A percentile compares a stretch with the other conserved stretches of the same genome.
Evolutionary conservation across 1,140 invertebrate species (phyloP).

Genomic region (Hypothenemus hampei): DNA sequence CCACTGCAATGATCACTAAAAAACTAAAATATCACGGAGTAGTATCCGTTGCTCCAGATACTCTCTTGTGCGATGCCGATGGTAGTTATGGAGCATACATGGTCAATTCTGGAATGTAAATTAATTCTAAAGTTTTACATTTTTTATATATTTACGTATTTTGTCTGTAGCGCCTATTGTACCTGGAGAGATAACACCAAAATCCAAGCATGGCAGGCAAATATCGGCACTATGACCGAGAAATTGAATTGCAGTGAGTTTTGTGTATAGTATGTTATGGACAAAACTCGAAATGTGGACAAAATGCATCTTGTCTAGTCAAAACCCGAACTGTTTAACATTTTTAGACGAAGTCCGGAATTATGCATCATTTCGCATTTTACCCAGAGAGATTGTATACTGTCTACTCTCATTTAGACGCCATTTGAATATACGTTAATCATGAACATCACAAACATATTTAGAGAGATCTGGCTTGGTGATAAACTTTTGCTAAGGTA

Average conservation of each 20-base stretch:
- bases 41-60: conserved; percentile 44
- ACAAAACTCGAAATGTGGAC: neutral
- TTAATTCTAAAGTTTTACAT: neutral
- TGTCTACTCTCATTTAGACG: too few species aligned
- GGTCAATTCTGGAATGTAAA: conserved; percentile 36
- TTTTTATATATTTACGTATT: too few species aligned
- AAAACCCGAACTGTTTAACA: too few species aligned
- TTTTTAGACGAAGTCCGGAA: too few species aligned
- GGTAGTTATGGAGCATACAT: conserved; percentile 54
- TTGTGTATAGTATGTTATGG: neutral
- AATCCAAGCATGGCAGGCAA: conserved; percentile 47
- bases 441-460: too few species aligned
- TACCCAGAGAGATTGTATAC: too few species aligned
- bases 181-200: conserved; percentile 50
- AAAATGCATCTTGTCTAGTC: neutral
- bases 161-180: conserved; percentile 46
- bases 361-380: too few species aligned
- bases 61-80: conserved; percentile 53
- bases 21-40: conserved; percentile 52
- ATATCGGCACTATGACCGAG: conserved; percentile 42
- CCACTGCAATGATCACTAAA: conserved; percentile 45
- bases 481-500: too few species aligned
- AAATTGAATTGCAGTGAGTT: conserved; percentile 47
- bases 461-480: too few species aligned
- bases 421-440: too few species aligned